Base-by-base conservation (phyloP, 2,113 vertebrate genomes). In the Syngnathoides biaculeatus region DNA sequence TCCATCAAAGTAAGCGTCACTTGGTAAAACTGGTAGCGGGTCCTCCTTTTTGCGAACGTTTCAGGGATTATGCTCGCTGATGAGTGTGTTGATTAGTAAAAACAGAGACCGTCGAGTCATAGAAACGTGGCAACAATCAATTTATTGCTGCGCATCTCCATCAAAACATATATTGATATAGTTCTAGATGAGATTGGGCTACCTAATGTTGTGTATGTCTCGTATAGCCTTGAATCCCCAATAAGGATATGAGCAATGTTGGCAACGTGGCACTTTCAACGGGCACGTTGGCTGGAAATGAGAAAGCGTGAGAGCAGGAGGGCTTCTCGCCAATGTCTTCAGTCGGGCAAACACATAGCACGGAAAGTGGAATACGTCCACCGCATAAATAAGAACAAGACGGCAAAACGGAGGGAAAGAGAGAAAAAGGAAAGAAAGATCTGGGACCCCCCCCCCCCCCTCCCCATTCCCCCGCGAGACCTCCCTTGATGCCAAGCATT, bases 401-500 rank as follows among this genome's bases (percentile, higher is more conserved):
- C 68, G 63, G 93, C 91, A 86, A 77, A 92, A 52, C 67, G n/a
- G 65, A 39, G 71, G 45, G 65, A 68, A 78, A 53, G 66, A 71
- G 67, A 82, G 59, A 74, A 70, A 78, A 57, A 65, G 48, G 70
- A 81, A 78, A 82, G 94, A 95, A 93, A 92, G 90, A 95, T 96
- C 94, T 95, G 94, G 95, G 94, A 96, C 95, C 95, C 95, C 13
- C 93, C 94, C 13, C 93, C 94, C 93, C 94, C 93, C 92, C 93
- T 57, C 55, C 17, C 55, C 8, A 14, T 92, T 91, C 93, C 97
- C 95, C 94, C 87, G 91, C 19, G 96, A 97, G 96, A 97, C 95
- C 92, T 94, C 94, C 94, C 96, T 99, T 98, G 97, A 99, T 98
- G 95, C 96, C 95, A 98, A 94, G 95, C 96, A 99, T 99, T 99